Conservation (phyloP, 2,888 invertebrate genomes). For the Acheta domesticus region DNA sequence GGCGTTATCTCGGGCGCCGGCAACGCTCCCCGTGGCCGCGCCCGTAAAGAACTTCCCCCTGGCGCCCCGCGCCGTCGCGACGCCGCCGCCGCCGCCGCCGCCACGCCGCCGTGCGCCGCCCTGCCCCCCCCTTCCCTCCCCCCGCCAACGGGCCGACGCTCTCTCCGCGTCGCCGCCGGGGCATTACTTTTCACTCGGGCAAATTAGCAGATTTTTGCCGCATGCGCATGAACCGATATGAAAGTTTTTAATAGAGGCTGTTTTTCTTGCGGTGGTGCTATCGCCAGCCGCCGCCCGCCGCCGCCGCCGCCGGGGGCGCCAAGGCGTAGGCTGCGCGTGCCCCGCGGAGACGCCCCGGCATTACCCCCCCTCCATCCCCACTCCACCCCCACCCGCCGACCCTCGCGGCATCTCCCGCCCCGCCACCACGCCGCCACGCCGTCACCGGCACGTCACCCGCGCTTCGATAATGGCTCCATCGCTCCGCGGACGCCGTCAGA, state of each 20-base stretch:
- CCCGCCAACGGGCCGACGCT: conserved; percentile 19
- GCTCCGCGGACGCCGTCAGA: too few species aligned
- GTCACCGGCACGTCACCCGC: too few species aligned
- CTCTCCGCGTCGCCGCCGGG: conserved; percentile 26
- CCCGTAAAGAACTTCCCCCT: conserved; percentile 26
- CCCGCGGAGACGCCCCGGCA: too few species aligned
- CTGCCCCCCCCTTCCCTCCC: neutral
- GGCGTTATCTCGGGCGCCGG: conserved; percentile 29
- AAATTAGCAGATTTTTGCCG: conserved; percentile 35
- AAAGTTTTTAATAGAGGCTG: conserved; percentile 34
- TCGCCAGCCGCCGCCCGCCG: neutral
- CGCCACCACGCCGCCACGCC: too few species aligned
- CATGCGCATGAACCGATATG: conserved; percentile 34
- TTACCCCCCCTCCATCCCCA: too few species aligned
- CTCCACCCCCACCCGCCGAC: too few species aligned
- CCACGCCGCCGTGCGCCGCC: neutral
- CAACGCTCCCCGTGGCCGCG: neutral
- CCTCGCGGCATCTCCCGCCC: too few species aligned
- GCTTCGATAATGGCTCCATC: too few species aligned
- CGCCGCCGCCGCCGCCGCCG: conserved; percentile 22
- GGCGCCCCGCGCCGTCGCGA: conserved; percentile 18
- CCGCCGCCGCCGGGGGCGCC: conserved; percentile 22
- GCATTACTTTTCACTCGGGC: conserved; percentile 33
- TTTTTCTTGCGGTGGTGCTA: conserved; percentile 29
- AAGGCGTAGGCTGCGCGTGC: too few species aligned